phyloP scores from a whole-genome alignment of 2,888 invertebrate species.

The Drosophila crucigera region DNA sequence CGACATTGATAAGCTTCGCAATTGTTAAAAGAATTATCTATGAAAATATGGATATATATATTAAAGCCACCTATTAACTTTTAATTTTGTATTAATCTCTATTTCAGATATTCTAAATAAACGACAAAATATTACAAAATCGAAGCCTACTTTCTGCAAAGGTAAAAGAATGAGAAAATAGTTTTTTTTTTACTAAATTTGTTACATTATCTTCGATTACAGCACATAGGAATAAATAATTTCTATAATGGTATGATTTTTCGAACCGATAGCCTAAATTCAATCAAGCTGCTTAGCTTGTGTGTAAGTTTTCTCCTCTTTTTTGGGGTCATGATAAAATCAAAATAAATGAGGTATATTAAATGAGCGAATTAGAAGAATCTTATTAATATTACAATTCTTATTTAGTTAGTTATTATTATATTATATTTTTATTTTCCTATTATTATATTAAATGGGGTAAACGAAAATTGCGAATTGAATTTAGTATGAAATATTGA shows the following conservation, averaged over 20 bases:
- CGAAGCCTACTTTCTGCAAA: constrained; percentile 13
- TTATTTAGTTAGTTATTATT: neutral
- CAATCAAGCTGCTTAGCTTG: neutral
- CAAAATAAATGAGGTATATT: too few relatives aligned
- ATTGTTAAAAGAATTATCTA: neutral
- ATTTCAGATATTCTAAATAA: neutral
- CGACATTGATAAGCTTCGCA: constrained; percentile 9
- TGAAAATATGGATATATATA: too few relatives aligned
- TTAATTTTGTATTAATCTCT: constrained; percentile 32
- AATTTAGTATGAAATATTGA: neutral
- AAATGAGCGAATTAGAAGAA: too few relatives aligned
- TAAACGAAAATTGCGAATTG: neutral
- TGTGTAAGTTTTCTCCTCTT: neutral
- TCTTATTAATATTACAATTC: neutral
- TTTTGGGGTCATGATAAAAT: too few relatives aligned
- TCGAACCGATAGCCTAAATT: neutral
- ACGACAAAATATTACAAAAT: neutral
- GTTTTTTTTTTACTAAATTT: neutral
- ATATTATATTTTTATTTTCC: neutral
- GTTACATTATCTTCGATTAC: too few relatives aligned
- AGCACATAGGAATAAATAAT: too few relatives aligned
- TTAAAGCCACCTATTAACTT: constrained; percentile 18
- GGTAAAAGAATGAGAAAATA: neutral
- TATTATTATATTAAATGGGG: too few relatives aligned
- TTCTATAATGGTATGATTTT: neutral